Evolutionary conservation across 2,113 vertebrate species (phyloP).

Genomic region (Paradoxurus hermaphroditus): DNA sequence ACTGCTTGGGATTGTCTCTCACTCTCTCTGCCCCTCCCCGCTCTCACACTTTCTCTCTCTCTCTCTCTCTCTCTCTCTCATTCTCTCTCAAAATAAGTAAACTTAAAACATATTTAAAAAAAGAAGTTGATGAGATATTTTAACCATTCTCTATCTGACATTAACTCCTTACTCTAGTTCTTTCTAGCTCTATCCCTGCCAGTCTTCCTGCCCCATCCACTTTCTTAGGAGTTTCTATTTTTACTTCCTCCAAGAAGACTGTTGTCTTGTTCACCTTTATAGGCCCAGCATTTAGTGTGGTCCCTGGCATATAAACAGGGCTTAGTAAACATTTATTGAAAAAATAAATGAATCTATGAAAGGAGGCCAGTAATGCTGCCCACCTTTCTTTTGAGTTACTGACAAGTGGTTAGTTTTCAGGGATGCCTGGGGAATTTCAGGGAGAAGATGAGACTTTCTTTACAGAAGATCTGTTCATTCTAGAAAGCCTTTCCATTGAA

Average conservation of each 20-base stretch:
- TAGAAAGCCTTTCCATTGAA: conserved; percentile 4
- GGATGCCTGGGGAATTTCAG: not conserved
- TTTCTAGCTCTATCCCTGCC: not conserved
- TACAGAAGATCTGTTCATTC: conserved; percentile 14
- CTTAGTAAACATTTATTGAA: not conserved
- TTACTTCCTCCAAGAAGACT: not conserved
- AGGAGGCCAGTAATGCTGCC: not conserved
- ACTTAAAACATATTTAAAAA: not conserved
- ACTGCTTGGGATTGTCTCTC: not conserved
- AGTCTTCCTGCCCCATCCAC: not conserved
- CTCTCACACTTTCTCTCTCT: not conserved
- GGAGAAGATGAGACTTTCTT: not conserved
- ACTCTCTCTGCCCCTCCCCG: not conserved
- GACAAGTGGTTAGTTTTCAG: not conserved
- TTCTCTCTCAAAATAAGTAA: not conserved
- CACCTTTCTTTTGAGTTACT: not conserved
- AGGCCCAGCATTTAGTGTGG: not conserved
- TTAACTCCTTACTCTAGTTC: not conserved
- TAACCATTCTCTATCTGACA: not conserved
- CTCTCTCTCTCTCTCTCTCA: too few species aligned
- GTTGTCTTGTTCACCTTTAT: not conserved
- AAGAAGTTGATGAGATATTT: not conserved
- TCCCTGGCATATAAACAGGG: not conserved
- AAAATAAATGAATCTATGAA: not conserved
- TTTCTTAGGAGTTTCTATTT: not conserved